These are phyloP conservation scores for Blastomussa wellsi DNA, from an alignment of 92 coral and sea anemone genomes.

Conservation along the genomic window DNA sequence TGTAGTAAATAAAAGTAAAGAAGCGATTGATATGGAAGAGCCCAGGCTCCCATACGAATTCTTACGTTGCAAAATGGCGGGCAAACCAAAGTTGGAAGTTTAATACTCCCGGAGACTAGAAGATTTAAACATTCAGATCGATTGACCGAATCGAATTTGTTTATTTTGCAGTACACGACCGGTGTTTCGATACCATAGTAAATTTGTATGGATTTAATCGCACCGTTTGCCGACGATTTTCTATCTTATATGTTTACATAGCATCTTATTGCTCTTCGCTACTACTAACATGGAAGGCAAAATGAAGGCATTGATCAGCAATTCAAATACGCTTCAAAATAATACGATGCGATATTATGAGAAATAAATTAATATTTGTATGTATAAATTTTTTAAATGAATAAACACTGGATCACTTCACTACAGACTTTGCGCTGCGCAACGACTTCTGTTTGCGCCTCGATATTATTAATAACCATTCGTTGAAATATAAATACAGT, in stretches of 20 bases:
- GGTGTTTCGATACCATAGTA: background rate
- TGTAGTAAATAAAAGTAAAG: too few relatives aligned
- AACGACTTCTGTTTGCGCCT: background rate
- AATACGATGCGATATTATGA: background rate
- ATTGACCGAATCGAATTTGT: too few relatives aligned
- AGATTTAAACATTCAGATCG: too few relatives aligned
- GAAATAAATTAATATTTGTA: background rate
- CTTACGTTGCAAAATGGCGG: background rate
- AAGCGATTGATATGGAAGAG: background rate
- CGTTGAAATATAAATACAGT: background rate
- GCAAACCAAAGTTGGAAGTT: background rate
- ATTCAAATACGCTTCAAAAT: background rate
- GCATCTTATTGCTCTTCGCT: background rate
- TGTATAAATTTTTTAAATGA: too few relatives aligned
- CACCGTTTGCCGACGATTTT: background rate
- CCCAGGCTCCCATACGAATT: background rate
- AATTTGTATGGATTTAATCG: background rate
- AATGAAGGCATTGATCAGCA: background rate
- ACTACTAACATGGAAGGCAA: background rate
- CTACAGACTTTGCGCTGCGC: background rate
- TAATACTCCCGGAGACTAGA: too few relatives aligned
- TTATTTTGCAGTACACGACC: background rate
- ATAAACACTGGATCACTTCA: background rate
- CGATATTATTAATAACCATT: background rate
- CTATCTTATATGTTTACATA: background rate